Evolutionary conservation across 2,888 invertebrate genomes (phyloP).

Genomic region (Lypha dubia): DNA sequence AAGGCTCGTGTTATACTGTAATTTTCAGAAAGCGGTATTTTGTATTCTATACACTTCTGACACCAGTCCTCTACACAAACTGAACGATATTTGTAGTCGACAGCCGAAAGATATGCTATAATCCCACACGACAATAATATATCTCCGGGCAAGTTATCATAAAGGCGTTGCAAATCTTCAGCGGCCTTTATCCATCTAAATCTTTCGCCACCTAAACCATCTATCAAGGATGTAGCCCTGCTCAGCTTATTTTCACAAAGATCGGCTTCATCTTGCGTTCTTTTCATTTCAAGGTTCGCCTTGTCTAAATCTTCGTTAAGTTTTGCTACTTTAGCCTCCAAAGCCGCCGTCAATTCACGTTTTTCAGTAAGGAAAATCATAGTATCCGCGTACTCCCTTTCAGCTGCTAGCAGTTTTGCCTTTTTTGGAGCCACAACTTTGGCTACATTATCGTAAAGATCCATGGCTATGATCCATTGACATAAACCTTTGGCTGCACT

Average conservation of each 20-base stretch:
- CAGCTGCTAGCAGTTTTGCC: conserved; percentile 90
- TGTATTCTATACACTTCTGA: conserved; percentile 86
- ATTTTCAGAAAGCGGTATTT: conserved; percentile 90
- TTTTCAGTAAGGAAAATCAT: conserved; percentile 94
- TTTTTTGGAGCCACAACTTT: conserved; percentile 94
- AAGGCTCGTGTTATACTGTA: conserved; percentile 90
- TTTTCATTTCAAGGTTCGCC: conserved; percentile 91
- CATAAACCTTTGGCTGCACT: conserved; percentile 97
- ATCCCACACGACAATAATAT: conserved; percentile 94
- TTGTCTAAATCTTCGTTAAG: conserved; percentile 88
- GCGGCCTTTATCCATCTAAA: conserved; percentile 92
- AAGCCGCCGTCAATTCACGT: conserved; percentile 88
- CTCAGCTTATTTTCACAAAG: conserved; percentile 92
- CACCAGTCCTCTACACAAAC: conserved; percentile 89
- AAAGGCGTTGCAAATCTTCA: conserved; percentile 88
- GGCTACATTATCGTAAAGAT: conserved; percentile 95
- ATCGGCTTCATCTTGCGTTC: conserved; percentile 90
- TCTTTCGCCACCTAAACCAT: conserved; percentile 94
- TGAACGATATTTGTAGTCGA: conserved; percentile 88
- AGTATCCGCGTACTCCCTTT: conserved; percentile 91
- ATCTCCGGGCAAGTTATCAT: conserved; percentile 94
- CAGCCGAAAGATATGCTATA: conserved; percentile 94
- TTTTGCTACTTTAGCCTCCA: conserved; percentile 90
- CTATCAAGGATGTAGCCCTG: conserved; percentile 94
- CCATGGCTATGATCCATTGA: conserved; percentile 97